Conservation (phyloP, 2,797 vertebrate species). For the Coranthus polyacanthus region DNA sequence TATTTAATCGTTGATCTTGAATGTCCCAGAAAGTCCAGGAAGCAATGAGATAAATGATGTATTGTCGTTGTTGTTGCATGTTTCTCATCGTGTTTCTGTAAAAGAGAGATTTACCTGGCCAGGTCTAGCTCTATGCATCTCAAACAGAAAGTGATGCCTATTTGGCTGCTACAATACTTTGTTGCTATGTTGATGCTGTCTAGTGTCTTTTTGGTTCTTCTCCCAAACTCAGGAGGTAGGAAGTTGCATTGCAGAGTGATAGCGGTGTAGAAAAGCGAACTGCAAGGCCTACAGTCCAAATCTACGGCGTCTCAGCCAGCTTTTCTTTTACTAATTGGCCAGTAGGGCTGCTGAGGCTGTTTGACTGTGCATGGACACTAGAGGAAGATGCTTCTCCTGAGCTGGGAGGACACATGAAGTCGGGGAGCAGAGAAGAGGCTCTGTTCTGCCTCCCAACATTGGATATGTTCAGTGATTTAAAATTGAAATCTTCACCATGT, state of each 20-base stretch:
- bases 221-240: constrained; percentile 82
- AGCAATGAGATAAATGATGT: constrained; percentile 82
- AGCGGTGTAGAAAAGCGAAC: constrained; percentile 64
- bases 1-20: constrained; percentile 77
- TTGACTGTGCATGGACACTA: constrained; percentile 76
- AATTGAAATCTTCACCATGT: constrained; percentile 77
- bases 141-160: constrained; percentile 78
- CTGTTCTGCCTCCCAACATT: constrained; percentile 70
- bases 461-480: constrained; percentile 78
- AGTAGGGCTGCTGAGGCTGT: constrained; percentile 65
- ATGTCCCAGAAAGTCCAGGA: constrained; percentile 79
- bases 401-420: constrained; percentile 75
- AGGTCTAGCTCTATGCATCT: constrained; percentile 82
- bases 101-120: constrained; percentile 81
- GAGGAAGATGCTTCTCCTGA: constrained; percentile 78
- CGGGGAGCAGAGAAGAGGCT: constrained; percentile 65
- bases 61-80: constrained; percentile 84
- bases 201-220: constrained; percentile 81
- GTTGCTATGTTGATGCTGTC: constrained; percentile 83
- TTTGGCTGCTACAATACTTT: constrained; percentile 81
- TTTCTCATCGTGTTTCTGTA: constrained; percentile 84
- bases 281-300: constrained; percentile 62
- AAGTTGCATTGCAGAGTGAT: constrained; percentile 66
- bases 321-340: constrained; percentile 59
- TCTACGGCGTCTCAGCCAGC: constrained; percentile 46